phyloP scores from a whole-genome alignment of 2,888 invertebrate genomes.

The Drosophila infuscata region DNA sequence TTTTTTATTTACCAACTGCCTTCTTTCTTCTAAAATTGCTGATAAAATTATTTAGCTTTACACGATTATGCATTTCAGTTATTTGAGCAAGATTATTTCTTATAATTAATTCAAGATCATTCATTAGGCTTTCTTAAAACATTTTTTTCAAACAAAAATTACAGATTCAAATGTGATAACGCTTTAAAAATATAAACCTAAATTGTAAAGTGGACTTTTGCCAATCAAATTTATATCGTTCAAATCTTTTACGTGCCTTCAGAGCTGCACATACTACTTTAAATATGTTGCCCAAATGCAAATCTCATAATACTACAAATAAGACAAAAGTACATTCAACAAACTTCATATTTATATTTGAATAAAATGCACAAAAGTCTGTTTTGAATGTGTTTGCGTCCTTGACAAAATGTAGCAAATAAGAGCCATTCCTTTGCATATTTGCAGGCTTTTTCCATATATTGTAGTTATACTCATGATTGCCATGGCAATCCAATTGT shows the following conservation, averaged over 20 bases:
- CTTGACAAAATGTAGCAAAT: slow-evolving; percentile 23
- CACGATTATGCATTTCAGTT: not conserved
- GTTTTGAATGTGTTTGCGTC: slow-evolving; percentile 10
- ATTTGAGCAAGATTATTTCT: not conserved
- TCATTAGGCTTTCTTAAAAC: not conserved
- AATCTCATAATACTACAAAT: slow-evolving; percentile 3
- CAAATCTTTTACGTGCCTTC: not conserved
- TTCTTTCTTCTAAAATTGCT: not conserved
- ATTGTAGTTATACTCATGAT: slow-evolving; percentile 43
- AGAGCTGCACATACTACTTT: not conserved
- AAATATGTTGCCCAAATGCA: not conserved
- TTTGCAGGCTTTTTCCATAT: slow-evolving; percentile 27
- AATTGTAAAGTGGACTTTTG: not conserved
- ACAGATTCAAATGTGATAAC: not conserved
- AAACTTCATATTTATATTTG: slow-evolving; percentile 5
- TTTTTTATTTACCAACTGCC: too few relatives aligned
- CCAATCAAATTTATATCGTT: not conserved
- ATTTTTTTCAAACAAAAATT: not conserved
- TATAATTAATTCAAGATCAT: not conserved
- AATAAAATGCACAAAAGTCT: slow-evolving; percentile 1
- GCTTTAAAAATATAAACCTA: not conserved
- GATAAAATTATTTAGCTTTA: not conserved
- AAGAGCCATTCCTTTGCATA: slow-evolving; percentile 39
- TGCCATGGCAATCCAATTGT: slow-evolving; percentile 59
- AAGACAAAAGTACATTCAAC: slow-evolving; percentile 8